Conservation (phyloP, 92 coral and sea anemone species). For the Anthopleura xanthogrammica region DNA sequence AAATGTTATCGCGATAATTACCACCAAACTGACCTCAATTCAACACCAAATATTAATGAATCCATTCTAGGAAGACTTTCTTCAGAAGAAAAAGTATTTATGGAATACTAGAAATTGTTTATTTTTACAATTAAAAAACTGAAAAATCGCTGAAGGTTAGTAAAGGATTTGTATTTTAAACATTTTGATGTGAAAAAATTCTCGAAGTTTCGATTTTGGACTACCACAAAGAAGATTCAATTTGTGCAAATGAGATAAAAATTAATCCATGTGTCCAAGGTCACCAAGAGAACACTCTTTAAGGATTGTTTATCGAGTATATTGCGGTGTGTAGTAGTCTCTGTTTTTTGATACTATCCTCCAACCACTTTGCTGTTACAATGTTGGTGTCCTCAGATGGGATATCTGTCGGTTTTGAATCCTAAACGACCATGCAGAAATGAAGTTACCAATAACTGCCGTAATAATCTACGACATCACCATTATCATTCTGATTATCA, state of each 20-base stretch:
- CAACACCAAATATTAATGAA: not conserved
- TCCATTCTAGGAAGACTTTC: not conserved
- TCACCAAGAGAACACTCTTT: not conserved
- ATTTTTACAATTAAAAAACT: not conserved
- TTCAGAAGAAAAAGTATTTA: not conserved
- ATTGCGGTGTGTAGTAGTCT: slow-evolving; percentile 35
- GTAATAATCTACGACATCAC: not conserved
- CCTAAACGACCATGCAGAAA: not conserved
- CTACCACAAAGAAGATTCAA: too few relatives aligned
- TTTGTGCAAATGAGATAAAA: not conserved
- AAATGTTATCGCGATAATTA: not conserved
- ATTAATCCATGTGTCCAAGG: not conserved
- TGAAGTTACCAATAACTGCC: not conserved
- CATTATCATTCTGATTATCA: not conserved
- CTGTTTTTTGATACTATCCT: slow-evolving; percentile 56
- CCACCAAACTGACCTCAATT: not conserved
- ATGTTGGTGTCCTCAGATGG: slow-evolving; percentile 25
- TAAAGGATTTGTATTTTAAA: too few relatives aligned
- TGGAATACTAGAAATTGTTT: not conserved
- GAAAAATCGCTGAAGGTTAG: too few relatives aligned
- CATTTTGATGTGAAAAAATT: too few relatives aligned
- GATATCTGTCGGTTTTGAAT: not conserved
- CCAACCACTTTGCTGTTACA: slow-evolving; percentile 68
- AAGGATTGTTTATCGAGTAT: slow-evolving; percentile 13
- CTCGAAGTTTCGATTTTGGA: too few relatives aligned